These are phyloP conservation scores for Scrobipalpa atriplicella DNA, from an alignment of 2,888 invertebrate species.

Conservation along the genomic window DNA sequence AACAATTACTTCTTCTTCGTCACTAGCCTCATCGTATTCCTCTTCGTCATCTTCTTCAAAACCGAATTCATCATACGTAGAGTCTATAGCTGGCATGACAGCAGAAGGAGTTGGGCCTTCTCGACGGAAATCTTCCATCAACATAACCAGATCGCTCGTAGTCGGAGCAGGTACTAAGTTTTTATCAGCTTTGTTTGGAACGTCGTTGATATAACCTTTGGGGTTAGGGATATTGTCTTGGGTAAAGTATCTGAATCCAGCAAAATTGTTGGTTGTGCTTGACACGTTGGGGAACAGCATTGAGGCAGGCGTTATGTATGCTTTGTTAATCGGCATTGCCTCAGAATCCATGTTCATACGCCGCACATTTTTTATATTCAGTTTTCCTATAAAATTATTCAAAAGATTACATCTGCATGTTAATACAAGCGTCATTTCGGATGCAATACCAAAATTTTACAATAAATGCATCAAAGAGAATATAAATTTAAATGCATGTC, in stretches of 20 bases:
- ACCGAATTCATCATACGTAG: conserved; percentile 11
- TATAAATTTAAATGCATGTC: too few species aligned
- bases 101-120: neutral
- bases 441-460: neutral
- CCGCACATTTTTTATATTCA: neutral
- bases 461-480: neutral
- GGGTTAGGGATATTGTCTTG: neutral
- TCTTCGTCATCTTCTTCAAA: neutral
- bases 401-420: neutral
- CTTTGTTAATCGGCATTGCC: neutral
- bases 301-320: neutral
- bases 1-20: neutral
- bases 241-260: neutral
- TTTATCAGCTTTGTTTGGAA: neutral
- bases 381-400: neutral
- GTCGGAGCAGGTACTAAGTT: neutral
- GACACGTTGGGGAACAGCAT: neutral
- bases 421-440: neutral
- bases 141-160: neutral
- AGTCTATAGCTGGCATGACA: conserved; percentile 2
- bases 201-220: neutral
- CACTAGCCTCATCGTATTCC: neutral
- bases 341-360: neutral
- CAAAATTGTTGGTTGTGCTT: neutral
- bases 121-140: neutral